Evolutionary conservation across 2,888 invertebrate species (phyloP), one percentile per base, ranked within the genome.

Genomic region (Brassicogethes aeneus): DNA sequence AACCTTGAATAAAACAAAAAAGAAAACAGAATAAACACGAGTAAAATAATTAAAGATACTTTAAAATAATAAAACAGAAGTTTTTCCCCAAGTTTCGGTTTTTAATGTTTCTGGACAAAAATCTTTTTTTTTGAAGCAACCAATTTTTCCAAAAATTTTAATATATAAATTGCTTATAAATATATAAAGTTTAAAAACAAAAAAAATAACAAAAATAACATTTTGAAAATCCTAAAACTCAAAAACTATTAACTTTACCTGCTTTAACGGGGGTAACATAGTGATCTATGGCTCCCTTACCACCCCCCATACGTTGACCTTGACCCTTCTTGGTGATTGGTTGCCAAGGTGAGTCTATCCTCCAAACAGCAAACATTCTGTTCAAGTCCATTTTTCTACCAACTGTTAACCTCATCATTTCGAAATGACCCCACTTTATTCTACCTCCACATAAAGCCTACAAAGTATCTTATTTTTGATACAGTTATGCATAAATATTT

Each of bases 301-400:
- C 97, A 49, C 94, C 93, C 5, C 97, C 97, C 89, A 95, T 91
- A 55, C 92, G 74, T 50, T 85, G 82, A 0, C 96, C 96, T 64
- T 84, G 84, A 0, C 90, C 87, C 64, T 89, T 89, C 65, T 85
- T 90, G 0, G 91, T 89, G 7, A 94, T 70, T 0, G 97, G 88
- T 59, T 96, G 93, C 97, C 97, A 99, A 0, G 96, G 95, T 0
- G 91, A 73, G 55, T 93, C 92, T 0, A 99, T 72, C 54, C 99
- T 74, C 95, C 96, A 99, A 17, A 91, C 72, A 0, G 94, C 92
- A 74, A 96, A 99, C 84, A 89, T 90, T 55, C 80, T 77, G 47
- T 75, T 79, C 14, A 75, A 68, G 54, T 94, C 84, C 58, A 97
- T 75, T 57, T 85, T 83, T 36, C 86, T 75, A 41, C 86, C 83